Base-by-base conservation (phyloP, 2,797 vertebrate genomes). In the Poeciliopsis gracilis region DNA sequence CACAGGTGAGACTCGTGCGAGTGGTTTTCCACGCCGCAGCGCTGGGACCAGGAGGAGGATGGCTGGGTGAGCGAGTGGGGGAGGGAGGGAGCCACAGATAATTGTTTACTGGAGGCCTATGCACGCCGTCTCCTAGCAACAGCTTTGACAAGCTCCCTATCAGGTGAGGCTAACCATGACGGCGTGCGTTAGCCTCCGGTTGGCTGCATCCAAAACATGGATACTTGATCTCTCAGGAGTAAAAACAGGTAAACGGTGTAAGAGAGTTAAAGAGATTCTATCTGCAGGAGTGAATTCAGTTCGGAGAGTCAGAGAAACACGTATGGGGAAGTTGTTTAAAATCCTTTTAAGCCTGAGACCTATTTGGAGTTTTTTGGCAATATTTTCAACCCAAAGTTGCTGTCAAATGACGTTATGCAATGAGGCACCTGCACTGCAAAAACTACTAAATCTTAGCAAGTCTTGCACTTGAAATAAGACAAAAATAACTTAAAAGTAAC, bases 91-190 rank as follows among this genome's bases (percentile, higher is more conserved):
- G 79, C 71, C 55, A 55, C 13, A 55, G 86, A 86, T 96, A 96
- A 97, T 97, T 96, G 95, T 96, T 96, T 97, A 97, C 95, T 96
- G 94, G 94, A 96, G 95, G 95, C 93, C 94, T 94, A 94, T 95
- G 95, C 93, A 90, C 49, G 88, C 84, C 70, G 94, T 97, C 94
- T 93, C 97, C 96, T 96, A 97, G 97, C 96, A 97, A 97, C 96
- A 87, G 84, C 90, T 89, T 81, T 91, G 84, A 90, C 94, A 94
- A 94, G 94, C 95, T 90, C 83, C 90, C 82, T 95, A 96, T 96
- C 94, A 96, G 95, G 95, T 95, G 95, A 95, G 94, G 93, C 93
- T 88, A 94, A 94, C 91, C 93, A 82, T 71, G 79, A 88, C 88
- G 81, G 85, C 93, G 88, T 84, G 87, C 84, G 93, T 95, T 92